Evolutionary conservation across 2,113 vertebrate genomes (phyloP).

Genomic region (Laterallus jamaicensis): DNA sequence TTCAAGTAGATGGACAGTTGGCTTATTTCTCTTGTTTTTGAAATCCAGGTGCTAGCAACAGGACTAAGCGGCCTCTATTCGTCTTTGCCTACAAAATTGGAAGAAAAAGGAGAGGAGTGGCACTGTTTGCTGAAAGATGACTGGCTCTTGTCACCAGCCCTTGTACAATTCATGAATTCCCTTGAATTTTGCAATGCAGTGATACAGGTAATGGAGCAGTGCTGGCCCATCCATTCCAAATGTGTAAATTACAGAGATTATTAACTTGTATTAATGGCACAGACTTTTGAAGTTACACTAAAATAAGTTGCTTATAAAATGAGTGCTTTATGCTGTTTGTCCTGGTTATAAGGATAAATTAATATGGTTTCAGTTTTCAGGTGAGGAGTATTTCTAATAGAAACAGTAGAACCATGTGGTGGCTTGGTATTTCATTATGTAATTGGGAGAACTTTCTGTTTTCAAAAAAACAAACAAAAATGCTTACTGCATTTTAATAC

Average conservation of each 20-base stretch:
- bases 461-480: not conserved
- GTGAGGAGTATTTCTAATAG: not conserved
- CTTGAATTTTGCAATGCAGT: slow-evolving; percentile 97
- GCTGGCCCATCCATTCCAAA: not conserved
- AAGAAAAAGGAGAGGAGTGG: slow-evolving; percentile 91
- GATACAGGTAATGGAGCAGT: slow-evolving; percentile 82
- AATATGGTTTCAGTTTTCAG: not conserved
- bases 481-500: not conserved
- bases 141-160: slow-evolving; percentile 88
- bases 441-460: not conserved
- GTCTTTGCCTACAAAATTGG: slow-evolving; percentile 91
- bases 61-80: slow-evolving; percentile 97
- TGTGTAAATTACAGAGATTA: not conserved
- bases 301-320: not conserved
- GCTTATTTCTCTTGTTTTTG: not conserved
- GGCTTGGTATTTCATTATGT: not conserved
- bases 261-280: not conserved
- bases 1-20: not conserved
- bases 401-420: not conserved
- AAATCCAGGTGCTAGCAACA: slow-evolving; percentile 90
- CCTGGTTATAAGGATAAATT: not conserved
- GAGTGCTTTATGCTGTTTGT: not conserved
- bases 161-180: slow-evolving; percentile 96
- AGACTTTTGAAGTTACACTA: not conserved
- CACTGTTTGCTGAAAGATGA: slow-evolving; percentile 91